Base-by-base conservation (phyloP, 2,113 vertebrate species). In the Dascyllus trimaculatus region DNA sequence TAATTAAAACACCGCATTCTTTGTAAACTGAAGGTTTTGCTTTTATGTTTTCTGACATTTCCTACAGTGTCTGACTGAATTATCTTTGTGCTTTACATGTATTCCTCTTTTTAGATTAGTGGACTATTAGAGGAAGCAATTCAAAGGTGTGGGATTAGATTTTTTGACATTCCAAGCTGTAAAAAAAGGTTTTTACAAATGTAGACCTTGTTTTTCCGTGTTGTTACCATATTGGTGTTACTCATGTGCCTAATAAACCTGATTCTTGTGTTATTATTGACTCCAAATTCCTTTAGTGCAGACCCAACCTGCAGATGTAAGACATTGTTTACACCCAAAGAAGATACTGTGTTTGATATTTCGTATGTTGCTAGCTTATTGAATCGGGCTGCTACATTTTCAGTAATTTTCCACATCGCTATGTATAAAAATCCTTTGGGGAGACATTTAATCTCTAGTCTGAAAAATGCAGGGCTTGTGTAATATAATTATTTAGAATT, bases 41-140 rank as follows among this genome's bases (percentile, higher is more conserved):
- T 25, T 43, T 4, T 11, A 32, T 53, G 3, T 66, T 29, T 13
- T 40, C 40, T 69, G 63, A 66, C 40, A 26, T 75, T 49, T 64
- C 21, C 21, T 62, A 54, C 4, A 40, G 18, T 25, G 46, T 3
- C 46, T 18, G 17, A 49, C 17, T 49, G 46, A 17, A 49, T 19
- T 6, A 1, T 7, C 14, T 17, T 19, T 19, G 5, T 6, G 48
- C 2, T 51, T 22, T n/a, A 15, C 22, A 25, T 13, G 14, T n/a
- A 25, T 54, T 38, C 8, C 53, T 35, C 5, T 29, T 4, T 40
- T 65, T 18, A 14, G 24, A 65, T n/a, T 1, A 54, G 0, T 25
- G 13, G 51, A 49, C 7, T 14, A 29, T 29, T 19, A 24, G 18
- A 14, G 58, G 3, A 22, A 29, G 40, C 13, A 1, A 38, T 38